Base-by-base conservation (phyloP, 2,888 invertebrate species). In the Zaprionus lineosus region DNA sequence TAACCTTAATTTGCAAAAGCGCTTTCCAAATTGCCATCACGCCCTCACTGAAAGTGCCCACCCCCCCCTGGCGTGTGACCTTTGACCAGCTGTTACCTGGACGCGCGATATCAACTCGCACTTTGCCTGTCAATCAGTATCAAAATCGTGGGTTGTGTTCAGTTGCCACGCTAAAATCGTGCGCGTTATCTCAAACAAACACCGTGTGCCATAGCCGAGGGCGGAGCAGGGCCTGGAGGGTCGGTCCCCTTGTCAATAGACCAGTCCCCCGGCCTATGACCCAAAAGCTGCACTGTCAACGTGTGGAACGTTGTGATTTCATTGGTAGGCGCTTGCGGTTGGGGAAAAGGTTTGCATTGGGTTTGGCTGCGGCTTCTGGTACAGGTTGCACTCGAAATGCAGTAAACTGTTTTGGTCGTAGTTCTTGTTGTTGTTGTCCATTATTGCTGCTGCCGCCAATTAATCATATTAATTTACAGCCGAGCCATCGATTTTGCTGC, bases 401-500 rank as follows among this genome's bases (percentile, higher is more conserved):
- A 29, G 43, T 11, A 11, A 14, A 14, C 21, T 47, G 19, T 16
- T 41, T 14, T 5, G 14, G 14, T 28, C 48, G 40, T 16, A 8
- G 41, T 37, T 44, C 18, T 12, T 50, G 44, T 34, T 50, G 33
- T 46, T 70, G 33, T 58, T 36, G n/a, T 46, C 52, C 34, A 36
- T 33, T 34, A 31, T 57, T 36, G 34, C 44, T 64, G 64, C 57
- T 50, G 43, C n/a, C n/a, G 73, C 47, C 84, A 77, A 84, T 79
- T 79, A 79, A 79, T 81, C 74, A 84, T 66, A 81, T 79, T 84
- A 79, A 79, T 81, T 77, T 74, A 60, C 50, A 67, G 68, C 62
- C 40, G 46, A 31, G 6, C 24, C 57, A 81, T 84, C 62, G 82
- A 84, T 84, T 81, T 81, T 71, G 39, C 15, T 16, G 18, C 28